These are phyloP conservation scores for Chrysolina oricalcia DNA, from an alignment of 2,888 invertebrate genomes.

Conservation along the genomic window DNA sequence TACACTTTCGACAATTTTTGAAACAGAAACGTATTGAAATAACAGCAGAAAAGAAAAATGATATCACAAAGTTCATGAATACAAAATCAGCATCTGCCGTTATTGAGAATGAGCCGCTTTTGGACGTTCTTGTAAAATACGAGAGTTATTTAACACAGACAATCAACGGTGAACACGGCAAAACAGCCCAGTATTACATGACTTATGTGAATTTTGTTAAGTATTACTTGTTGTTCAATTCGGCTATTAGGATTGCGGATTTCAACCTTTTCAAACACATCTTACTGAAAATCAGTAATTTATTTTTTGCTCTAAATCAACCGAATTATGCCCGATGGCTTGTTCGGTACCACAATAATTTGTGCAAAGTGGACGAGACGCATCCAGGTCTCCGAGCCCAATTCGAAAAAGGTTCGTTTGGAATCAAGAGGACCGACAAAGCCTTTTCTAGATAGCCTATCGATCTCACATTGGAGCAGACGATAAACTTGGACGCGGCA, in stretches of 20 bases:
- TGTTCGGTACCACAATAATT: too few relatives aligned
- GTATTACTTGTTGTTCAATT: not conserved
- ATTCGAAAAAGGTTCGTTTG: too few relatives aligned
- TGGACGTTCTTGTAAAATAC: too few relatives aligned
- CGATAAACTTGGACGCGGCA: too few relatives aligned
- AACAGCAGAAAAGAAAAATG: too few relatives aligned
- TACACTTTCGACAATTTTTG: conserved; percentile 46
- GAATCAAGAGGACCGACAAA: not conserved
- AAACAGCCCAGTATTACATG: not conserved
- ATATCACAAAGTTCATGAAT: too few relatives aligned
- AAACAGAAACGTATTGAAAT: not conserved
- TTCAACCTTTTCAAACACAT: not conserved
- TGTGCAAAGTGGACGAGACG: too few relatives aligned
- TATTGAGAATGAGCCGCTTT: too few relatives aligned
- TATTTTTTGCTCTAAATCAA: not conserved
- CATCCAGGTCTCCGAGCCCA: too few relatives aligned
- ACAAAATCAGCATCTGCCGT: too few relatives aligned
- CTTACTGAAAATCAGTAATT: not conserved
- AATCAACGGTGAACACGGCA: not conserved
- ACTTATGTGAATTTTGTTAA: not conserved
- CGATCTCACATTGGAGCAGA: not conserved
- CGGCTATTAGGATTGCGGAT: not conserved
- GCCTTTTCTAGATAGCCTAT: not conserved
- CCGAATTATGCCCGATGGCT: not conserved
- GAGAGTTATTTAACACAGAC: not conserved